Base-by-base conservation (phyloP, 2,888 invertebrate species). In the Malthinus flaveolus region DNA sequence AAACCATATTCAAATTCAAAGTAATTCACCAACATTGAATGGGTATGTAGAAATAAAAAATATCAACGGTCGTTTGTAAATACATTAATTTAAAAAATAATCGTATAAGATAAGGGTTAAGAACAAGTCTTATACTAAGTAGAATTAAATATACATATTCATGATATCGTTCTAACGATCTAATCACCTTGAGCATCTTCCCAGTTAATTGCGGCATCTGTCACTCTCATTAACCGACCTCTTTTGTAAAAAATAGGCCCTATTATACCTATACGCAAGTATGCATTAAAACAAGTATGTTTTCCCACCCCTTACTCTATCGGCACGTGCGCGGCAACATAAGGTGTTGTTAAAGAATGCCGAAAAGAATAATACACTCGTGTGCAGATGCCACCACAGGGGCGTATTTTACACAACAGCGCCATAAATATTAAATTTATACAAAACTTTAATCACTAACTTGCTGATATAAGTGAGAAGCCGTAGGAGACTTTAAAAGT, bases 181-280 rank as follows among this genome's bases (percentile, higher is more conserved):
- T 75, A 73, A 74, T 75, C 75, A 67, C 58, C 55, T 56, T 59
- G 65, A 65, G 63, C 71, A 72, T 73, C 72, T 72, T 64, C 23
- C 36, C 46, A 56, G 65, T 73, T 75, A 75, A 75, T 75, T 75
- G 71, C 71, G 69, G 71, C 75, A 75, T 75, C 75, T 75, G 74
- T 73, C 74, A 73, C 67, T 72, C 68, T 67, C 63, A 64, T 65
- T 67, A 70, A 67, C 70, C 69, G 70, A 66, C 64, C 61, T 58
- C 58, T 52, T 46, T 36, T 44, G 33, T 35, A 15, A 63, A 65
- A 23, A 64, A 55, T 62, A 32, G 56, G 36, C 63, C 47, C 54
- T 66, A 62, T 63, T 47, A n/a, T 57, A 54, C 57, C 51, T 53
- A 57, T 37, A 39, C 47, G 36, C 62, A 63, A 52, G 64, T 56